phyloP scores from a whole-genome alignment of 2,888 invertebrate species.

The Hermodice carunculata region DNA sequence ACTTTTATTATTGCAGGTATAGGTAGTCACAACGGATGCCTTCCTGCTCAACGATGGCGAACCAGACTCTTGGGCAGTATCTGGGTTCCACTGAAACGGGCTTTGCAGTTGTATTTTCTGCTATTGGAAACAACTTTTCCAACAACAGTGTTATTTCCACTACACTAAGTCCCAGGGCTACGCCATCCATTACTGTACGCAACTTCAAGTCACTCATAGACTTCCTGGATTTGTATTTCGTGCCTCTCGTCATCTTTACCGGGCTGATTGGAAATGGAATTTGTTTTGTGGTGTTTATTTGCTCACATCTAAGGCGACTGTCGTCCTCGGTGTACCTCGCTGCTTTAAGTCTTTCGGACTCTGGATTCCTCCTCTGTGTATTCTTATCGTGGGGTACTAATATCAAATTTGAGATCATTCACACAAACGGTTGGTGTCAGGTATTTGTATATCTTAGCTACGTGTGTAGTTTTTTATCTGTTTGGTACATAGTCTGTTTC shows the following conservation, averaged over 20 bases:
- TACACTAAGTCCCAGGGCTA: too few relatives aligned
- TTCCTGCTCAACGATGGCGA: too few relatives aligned
- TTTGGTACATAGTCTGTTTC: constrained; percentile 89
- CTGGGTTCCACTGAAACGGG: too few relatives aligned
- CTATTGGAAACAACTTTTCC: too few relatives aligned
- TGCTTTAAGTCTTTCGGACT: constrained; percentile 16
- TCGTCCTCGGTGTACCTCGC: constrained; percentile 30
- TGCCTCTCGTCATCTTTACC: constrained; percentile 21
- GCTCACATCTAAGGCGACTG: constrained; percentile 9
- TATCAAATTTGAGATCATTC: constrained; percentile 11
- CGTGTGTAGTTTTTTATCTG: constrained; percentile 64
- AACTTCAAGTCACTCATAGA: too few relatives aligned
- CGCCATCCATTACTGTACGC: too few relatives aligned
- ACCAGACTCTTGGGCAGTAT: too few relatives aligned
- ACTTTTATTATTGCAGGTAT: too few relatives aligned
- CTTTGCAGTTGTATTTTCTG: too few relatives aligned
- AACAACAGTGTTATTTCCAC: too few relatives aligned
- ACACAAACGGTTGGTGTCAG: constrained; percentile 21
- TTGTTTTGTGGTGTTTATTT: constrained; percentile 22
- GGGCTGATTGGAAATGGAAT: constrained; percentile 20
- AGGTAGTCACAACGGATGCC: too few relatives aligned
- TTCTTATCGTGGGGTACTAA: constrained; percentile 19
- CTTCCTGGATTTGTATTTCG: too few relatives aligned
- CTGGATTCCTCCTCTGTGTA: constrained; percentile 20
- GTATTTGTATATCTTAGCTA: constrained; percentile 53